Conservation (phyloP, 2,113 vertebrate species). For the Eretmochelys imbricata region DNA sequence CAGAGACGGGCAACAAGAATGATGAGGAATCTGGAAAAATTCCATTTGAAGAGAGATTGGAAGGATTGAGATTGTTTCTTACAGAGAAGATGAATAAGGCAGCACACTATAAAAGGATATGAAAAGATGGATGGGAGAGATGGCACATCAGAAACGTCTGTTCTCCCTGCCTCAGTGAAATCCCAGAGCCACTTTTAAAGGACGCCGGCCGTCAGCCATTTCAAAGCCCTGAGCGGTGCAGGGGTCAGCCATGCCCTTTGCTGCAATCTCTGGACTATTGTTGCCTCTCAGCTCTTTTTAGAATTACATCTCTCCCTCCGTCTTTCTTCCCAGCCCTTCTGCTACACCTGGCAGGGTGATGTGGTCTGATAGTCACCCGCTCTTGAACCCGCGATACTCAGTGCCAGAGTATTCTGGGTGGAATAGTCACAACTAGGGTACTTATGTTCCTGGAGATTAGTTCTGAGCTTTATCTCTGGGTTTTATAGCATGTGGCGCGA, state of each 20-base stretch:
- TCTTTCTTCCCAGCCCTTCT: accelerated
- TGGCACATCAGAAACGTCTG: conserved; percentile 50
- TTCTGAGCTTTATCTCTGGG: not conserved
- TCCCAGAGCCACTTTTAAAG: not conserved
- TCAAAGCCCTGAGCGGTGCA: not conserved
- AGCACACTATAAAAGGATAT: conserved; percentile 46
- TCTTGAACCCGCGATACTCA: not conserved
- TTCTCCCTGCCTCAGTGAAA: conserved; percentile 35
- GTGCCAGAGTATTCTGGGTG: not conserved
- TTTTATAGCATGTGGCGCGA: conserved; percentile 2
- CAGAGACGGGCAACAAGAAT: not conserved
- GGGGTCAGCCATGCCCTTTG: accelerated
- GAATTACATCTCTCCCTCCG: not conserved
- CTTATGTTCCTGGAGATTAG: not conserved
- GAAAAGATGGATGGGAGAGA: conserved; percentile 68
- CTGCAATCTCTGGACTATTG: not conserved
- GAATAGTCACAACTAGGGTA: not conserved
- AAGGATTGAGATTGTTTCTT: conserved; percentile 68
- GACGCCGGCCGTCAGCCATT: not conserved
- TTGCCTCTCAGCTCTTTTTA: not conserved
- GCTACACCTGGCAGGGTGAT: not conserved
- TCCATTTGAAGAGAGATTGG: conserved; percentile 50
- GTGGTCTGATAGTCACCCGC: not conserved
- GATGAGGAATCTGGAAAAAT: not conserved
- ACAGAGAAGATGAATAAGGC: conserved; percentile 65